Conservation (phyloP, 2,888 invertebrate genomes). For the Druceiella hillmani region DNA sequence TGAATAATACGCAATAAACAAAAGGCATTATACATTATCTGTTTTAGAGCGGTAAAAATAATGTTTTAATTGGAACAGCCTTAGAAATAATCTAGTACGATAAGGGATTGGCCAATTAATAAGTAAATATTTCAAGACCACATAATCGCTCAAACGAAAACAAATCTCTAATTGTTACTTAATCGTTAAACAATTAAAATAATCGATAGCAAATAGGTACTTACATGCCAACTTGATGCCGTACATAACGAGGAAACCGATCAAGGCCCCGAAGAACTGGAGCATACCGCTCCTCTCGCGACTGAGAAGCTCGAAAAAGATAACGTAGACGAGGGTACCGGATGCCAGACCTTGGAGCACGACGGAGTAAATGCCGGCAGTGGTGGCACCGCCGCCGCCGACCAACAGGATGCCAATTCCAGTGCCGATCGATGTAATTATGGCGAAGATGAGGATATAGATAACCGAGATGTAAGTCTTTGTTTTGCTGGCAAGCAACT, state of each 20-base stretch:
- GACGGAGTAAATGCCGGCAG: conserved; percentile 58
- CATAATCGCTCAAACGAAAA: conserved; percentile 3
- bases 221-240: conserved; percentile 57
- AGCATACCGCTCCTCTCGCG: conserved; percentile 53
- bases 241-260: conserved; percentile 70
- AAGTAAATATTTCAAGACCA: too few species aligned
- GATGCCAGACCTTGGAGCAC: conserved; percentile 81
- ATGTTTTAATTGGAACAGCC: too few species aligned
- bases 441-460: conserved; percentile 70
- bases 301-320: conserved; percentile 90
- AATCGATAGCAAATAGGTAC: too few species aligned
- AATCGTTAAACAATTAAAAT: conserved; percentile 1
- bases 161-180: not conserved
- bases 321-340: conserved; percentile 90
- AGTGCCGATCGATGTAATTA: conserved; percentile 77
- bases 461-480: conserved; percentile 55
- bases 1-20: too few species aligned
- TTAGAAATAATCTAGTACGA: too few species aligned
- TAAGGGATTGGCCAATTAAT: too few species aligned
- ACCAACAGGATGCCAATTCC: conserved; percentile 66
- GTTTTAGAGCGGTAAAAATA: too few species aligned
- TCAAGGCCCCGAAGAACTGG: conserved; percentile 59
- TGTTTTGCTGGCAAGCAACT: conserved; percentile 67
- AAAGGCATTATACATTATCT: too few species aligned
- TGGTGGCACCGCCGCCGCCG: conserved; percentile 51